Evolutionary conservation across 53 echinoderm and acorn worm species (phyloP).

Genomic region (Crossaster papposus): DNA sequence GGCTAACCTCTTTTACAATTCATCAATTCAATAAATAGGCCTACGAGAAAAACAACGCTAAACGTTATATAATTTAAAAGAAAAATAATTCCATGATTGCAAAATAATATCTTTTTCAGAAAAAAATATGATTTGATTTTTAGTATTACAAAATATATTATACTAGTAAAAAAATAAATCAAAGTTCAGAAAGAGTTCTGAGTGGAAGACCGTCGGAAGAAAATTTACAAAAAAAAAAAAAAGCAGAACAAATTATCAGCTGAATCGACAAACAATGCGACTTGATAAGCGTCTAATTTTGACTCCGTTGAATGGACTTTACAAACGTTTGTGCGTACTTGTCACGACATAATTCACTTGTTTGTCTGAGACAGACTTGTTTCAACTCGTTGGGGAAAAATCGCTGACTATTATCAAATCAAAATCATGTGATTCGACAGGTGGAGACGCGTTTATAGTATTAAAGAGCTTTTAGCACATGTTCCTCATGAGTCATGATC

Average conservation of each 20-base stretch:
- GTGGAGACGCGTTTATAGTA: too few species aligned
- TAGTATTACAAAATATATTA: conserved; percentile 45
- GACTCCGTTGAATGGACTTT: too few species aligned
- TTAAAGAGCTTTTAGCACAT: too few species aligned
- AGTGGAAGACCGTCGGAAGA: not conserved
- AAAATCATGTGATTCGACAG: too few species aligned
- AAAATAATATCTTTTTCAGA: not conserved
- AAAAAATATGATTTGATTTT: conserved; percentile 4
- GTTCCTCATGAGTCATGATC: too few species aligned
- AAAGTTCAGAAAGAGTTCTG: not conserved
- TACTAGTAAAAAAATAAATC: not conserved
- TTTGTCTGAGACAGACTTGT: too few species aligned
- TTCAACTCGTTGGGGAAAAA: not conserved
- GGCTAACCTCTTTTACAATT: not conserved
- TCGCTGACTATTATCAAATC: too few species aligned
- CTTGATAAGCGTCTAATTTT: not conserved
- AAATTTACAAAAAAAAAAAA: not conserved
- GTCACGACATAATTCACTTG: too few species aligned
- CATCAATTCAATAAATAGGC: not conserved
- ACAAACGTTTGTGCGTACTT: too few species aligned
- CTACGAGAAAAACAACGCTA: not conserved
- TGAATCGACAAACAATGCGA: not conserved
- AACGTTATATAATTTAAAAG: not conserved
- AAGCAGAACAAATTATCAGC: not conserved
- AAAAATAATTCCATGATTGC: not conserved